Evolutionary conservation across 2,797 vertebrate genomes (phyloP).

Genomic region (Mareca strepera): DNA sequence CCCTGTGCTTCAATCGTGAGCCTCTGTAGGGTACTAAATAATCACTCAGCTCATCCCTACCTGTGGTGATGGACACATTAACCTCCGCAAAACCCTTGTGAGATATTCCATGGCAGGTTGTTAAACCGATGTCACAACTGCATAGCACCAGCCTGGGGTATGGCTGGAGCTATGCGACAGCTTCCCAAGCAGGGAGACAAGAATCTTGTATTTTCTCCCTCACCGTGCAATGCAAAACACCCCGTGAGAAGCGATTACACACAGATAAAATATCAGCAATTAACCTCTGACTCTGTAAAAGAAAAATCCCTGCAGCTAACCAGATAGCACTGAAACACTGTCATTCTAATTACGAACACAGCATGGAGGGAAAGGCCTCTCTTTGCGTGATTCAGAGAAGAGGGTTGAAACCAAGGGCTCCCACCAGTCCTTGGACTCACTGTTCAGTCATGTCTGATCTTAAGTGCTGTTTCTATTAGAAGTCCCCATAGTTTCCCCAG

Average conservation of each 20-base stretch:
- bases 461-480: not conserved
- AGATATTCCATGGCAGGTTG: not conserved
- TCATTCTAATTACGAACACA: not conserved
- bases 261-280: slow-evolving; percentile 26
- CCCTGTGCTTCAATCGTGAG: not conserved
- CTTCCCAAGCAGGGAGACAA: not conserved
- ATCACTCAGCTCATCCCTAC: not conserved
- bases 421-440: not conserved
- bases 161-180: not conserved
- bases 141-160: not conserved
- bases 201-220: not conserved
- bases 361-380: not conserved
- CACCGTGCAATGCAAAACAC: not conserved
- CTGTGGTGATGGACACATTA: not conserved
- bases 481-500: not conserved
- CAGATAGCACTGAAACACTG: not conserved
- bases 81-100: not conserved
- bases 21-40: not conserved
- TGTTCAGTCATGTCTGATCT: not conserved
- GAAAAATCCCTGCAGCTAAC: slow-evolving; percentile 44
- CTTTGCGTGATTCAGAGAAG: not conserved
- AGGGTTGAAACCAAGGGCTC: not conserved
- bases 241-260: not conserved
- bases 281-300: slow-evolving; percentile 43
- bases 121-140: not conserved